phyloP scores from a whole-genome alignment of 2,888 invertebrate species.

The Tiliacea aurago region DNA sequence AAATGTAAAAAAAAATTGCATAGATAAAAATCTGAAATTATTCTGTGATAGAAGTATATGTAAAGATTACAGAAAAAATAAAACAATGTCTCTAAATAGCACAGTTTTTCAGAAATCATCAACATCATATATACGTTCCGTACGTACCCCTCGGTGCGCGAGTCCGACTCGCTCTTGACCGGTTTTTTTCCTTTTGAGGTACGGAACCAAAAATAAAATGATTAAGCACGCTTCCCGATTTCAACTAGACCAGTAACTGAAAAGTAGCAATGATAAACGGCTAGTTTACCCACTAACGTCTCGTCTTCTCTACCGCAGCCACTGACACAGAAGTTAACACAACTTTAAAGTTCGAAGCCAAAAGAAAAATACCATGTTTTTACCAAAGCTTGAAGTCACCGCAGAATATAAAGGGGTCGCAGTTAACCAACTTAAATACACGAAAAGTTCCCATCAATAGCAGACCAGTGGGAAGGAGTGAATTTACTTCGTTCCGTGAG shows the following conservation, averaged over 20 bases:
- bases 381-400: conserved; percentile 27
- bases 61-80: no score
- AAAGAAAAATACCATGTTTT: conserved; percentile 40
- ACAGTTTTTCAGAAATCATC: no score
- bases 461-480: conserved; percentile 29
- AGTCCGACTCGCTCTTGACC: no score
- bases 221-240: neutral
- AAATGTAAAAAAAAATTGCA: no score
- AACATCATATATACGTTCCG: no score
- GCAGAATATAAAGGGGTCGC: conserved; percentile 23
- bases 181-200: no score
- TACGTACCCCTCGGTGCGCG: no score
- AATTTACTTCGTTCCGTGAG: conserved; percentile 30
- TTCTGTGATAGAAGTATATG: no score
- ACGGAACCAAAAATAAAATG: no score
- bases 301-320: conserved; percentile 1
- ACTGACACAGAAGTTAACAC: conserved; percentile 14
- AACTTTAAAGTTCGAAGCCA: conserved; percentile 37
- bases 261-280: conserved; percentile 17
- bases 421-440: conserved; percentile 50
- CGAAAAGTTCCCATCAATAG: conserved; percentile 53
- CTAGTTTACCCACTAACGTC: neutral
- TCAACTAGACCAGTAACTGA: neutral
- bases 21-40: no score
- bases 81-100: no score